A percentile compares a stretch with the other conserved stretches of the same genome.
phyloP scores from a whole-genome alignment of 2,888 invertebrate species.

The Ochropacha duplaris region DNA sequence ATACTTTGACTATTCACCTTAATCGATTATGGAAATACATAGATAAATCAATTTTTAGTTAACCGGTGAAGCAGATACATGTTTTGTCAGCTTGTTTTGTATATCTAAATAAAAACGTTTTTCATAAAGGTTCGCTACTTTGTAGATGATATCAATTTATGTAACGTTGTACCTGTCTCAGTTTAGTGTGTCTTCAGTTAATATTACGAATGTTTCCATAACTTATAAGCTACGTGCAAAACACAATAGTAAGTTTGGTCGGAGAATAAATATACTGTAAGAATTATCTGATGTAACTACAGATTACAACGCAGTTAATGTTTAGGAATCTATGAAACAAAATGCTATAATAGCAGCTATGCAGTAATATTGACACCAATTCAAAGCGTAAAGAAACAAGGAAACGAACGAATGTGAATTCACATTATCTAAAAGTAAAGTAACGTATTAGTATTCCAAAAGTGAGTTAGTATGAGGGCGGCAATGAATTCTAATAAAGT shows the following conservation, averaged over 20 bases:
- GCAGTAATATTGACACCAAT: background rate
- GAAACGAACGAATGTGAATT: slow-evolving; percentile 40
- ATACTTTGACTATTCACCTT: background rate
- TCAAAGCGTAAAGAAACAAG: slow-evolving; percentile 25
- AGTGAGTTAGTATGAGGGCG: slow-evolving; percentile 64
- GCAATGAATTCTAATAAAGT: slow-evolving; percentile 73
- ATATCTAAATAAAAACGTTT: no score
- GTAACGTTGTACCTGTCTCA: no score
- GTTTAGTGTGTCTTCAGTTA: no score
- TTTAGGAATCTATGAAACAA: background rate
- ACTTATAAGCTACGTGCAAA: no score
- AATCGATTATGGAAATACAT: background rate
- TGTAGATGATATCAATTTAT: background rate
- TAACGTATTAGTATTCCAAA: slow-evolving; percentile 66
- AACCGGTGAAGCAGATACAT: background rate
- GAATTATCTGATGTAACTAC: background rate
- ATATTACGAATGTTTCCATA: background rate
- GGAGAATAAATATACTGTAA: background rate
- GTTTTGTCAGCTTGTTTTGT: no score
- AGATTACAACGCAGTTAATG: background rate
- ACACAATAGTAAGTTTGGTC: background rate
- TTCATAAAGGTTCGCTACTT: background rate
- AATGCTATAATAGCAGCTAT: no score
- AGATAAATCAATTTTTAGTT: background rate
- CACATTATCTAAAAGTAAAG: slow-evolving; percentile 52